phyloP scores from a whole-genome alignment of 2,797 vertebrate genomes.

The Crocodylus rhombifer region DNA sequence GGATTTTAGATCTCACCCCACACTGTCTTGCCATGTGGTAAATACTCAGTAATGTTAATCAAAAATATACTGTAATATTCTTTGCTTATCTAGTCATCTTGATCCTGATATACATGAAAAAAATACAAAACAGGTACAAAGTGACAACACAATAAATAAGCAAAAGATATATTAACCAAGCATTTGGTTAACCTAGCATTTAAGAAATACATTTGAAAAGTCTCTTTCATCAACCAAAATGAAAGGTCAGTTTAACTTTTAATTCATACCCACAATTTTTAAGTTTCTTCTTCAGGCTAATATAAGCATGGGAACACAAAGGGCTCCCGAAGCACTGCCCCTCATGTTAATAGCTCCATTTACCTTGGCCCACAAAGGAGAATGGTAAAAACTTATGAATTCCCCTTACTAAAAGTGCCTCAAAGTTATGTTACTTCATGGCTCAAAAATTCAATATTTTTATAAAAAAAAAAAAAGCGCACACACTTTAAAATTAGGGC shows the following conservation, averaged over 20 bases:
- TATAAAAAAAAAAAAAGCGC: no score
- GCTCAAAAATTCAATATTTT: no score
- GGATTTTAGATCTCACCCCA: neutral
- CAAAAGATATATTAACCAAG: conserved; percentile 52
- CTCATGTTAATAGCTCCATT: conserved; percentile 37
- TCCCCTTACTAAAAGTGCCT: conserved; percentile 17
- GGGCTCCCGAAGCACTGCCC: conserved; percentile 26
- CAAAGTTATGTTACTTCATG: neutral
- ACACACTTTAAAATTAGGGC: no score
- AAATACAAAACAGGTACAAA: conserved; percentile 42
- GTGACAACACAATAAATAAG: conserved; percentile 54
- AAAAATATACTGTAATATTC: conserved; percentile 22
- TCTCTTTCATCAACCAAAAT: conserved; percentile 67
- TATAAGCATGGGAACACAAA: conserved; percentile 40
- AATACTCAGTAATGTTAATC: neutral
- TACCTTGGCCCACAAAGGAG: conserved; percentile 44
- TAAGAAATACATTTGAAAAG: conserved; percentile 54
- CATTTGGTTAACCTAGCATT: conserved; percentile 46
- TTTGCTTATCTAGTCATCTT: conserved; percentile 37
- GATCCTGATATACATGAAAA: conserved; percentile 55
- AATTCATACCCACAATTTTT: conserved; percentile 44
- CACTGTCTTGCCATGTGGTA: neutral
- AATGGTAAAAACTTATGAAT: conserved; percentile 51
- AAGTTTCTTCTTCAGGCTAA: conserved; percentile 46
- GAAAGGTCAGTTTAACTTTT: conserved; percentile 16